A percentile compares a stretch with the other conserved stretches of the same genome.
These are phyloP conservation scores for Drosophila chauvacae DNA, from an alignment of 1,140 invertebrate species.

Conservation along the genomic window DNA sequence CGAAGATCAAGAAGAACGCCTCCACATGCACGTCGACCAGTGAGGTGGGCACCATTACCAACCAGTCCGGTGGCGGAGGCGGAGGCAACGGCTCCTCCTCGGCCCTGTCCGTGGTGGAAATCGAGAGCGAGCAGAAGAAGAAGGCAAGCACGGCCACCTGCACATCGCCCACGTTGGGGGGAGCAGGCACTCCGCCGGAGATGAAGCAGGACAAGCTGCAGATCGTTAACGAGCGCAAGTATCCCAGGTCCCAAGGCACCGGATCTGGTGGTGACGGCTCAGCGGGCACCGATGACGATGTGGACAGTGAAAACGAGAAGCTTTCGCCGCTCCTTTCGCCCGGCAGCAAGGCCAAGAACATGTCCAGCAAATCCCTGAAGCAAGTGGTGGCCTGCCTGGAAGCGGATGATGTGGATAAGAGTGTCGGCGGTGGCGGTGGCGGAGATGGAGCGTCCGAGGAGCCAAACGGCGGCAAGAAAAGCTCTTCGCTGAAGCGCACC, in stretches of 20 bases:
- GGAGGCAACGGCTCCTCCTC: slow-evolving; percentile 34
- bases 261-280: slow-evolving; percentile 42
- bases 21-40: slow-evolving; percentile 74
- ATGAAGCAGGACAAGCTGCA: slow-evolving; percentile 70
- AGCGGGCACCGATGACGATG: slow-evolving; percentile 86
- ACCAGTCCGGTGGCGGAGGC: slow-evolving; percentile 1
- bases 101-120: slow-evolving; percentile 52
- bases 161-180: slow-evolving; percentile 40
- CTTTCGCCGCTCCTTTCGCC: slow-evolving; percentile 90
- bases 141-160: slow-evolving; percentile 43
- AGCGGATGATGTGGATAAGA: slow-evolving; percentile 38
- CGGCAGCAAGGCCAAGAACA: slow-evolving; percentile 74
- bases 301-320: slow-evolving; percentile 92
- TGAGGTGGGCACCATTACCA: slow-evolving; percentile 72
- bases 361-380: slow-evolving; percentile 62
- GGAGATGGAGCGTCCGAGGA: slow-evolving; percentile 22
- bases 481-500: slow-evolving; percentile 38
- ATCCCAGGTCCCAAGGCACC: slow-evolving; percentile 13
- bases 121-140: slow-evolving; percentile 61
- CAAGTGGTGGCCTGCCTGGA: slow-evolving; percentile 56
- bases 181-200: slow-evolving; percentile 24
- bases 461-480: slow-evolving; percentile 33
- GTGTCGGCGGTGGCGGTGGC: not conserved
- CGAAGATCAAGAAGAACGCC: slow-evolving; percentile 77
- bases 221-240: slow-evolving; percentile 78